A percentile compares a stretch with the other conserved stretches of the same genome.
These are phyloP conservation scores for Andrena bucephala DNA, from an alignment of 2,888 invertebrate genomes.

Conservation along the genomic window DNA sequence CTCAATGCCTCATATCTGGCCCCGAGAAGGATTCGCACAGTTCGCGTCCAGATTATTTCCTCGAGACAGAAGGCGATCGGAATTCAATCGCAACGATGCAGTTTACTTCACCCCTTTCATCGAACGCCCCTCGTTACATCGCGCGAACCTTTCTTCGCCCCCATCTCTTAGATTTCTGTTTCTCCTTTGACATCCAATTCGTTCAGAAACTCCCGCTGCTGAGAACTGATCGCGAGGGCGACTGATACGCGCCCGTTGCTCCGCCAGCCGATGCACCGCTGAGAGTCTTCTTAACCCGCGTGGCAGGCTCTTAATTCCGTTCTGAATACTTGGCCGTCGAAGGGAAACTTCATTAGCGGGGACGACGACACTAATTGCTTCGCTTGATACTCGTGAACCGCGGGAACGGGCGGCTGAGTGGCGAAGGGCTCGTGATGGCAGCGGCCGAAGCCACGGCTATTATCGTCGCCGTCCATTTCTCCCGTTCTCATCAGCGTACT, in stretches of 20 bases:
- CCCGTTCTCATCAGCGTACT: not conserved
- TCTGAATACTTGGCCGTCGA: conserved; percentile 51
- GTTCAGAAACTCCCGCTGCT: not conserved
- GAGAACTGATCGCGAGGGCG: not conserved
- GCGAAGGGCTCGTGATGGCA: conserved; percentile 27
- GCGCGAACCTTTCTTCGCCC: not conserved
- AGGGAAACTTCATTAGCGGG: conserved; percentile 64
- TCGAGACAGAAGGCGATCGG: not conserved
- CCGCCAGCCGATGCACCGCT: not conserved
- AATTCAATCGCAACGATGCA: not conserved
- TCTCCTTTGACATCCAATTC: not conserved
- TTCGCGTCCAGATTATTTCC: not conserved
- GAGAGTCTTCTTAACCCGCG: conserved; percentile 32
- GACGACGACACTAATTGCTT: conserved; percentile 66
- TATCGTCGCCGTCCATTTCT: conserved; percentile 26
- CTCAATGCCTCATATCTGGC: too few relatives aligned
- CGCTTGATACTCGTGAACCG: conserved; percentile 60
- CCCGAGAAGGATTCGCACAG: not conserved
- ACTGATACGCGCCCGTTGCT: not conserved
- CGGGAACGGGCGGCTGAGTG: conserved; percentile 14
- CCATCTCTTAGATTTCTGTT: not conserved
- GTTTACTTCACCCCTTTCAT: not conserved
- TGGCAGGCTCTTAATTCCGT: conserved; percentile 56
- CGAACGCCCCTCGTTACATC: not conserved
- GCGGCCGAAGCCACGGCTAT: conserved; percentile 34